These are phyloP conservation scores for Diarsia brunnea DNA, from an alignment of 2,888 invertebrate genomes.

Conservation along the genomic window DNA sequence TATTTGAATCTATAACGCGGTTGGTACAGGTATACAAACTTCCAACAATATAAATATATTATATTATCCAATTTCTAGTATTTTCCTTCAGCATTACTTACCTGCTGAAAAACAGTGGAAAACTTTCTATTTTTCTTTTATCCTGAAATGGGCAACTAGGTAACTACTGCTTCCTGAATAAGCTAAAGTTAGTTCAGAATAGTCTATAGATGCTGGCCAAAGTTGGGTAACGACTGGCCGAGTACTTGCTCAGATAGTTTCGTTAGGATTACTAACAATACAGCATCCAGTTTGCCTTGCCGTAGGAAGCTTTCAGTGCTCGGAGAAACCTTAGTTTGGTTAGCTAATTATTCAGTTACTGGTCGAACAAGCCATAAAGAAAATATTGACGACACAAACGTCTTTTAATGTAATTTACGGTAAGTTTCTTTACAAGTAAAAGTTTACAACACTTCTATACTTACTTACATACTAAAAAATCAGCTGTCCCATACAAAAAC, in stretches of 20 bases:
- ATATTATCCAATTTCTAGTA: not conserved
- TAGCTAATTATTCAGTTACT: not conserved
- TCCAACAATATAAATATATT: not conserved
- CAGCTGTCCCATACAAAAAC: too few species aligned
- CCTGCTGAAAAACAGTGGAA: not conserved
- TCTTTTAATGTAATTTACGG: not conserved
- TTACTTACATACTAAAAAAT: too few species aligned
- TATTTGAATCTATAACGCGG: not conserved
- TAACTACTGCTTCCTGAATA: slow-evolving; percentile 29
- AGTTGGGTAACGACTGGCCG: slow-evolving; percentile 51
- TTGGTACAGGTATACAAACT: not conserved
- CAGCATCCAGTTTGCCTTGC: slow-evolving; percentile 25
- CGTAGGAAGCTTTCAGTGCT: not conserved
- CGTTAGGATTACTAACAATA: slow-evolving; percentile 46
- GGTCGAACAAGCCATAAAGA: not conserved
- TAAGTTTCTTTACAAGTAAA: too few species aligned
- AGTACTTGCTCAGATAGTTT: slow-evolving; percentile 49
- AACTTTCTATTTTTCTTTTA: slow-evolving; percentile 43
- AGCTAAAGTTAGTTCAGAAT: slow-evolving; percentile 44
- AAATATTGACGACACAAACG: not conserved
- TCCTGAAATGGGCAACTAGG: slow-evolving; percentile 15
- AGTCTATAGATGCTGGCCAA: slow-evolving; percentile 33
- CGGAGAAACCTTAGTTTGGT: not conserved
- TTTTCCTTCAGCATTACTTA: not conserved
- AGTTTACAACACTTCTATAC: too few species aligned